Percentiles rank a stretch among this genome's conserved stretches.
Conservation (phyloP, 2,113 vertebrate genomes). For the Copsychus sechellarum region DNA sequence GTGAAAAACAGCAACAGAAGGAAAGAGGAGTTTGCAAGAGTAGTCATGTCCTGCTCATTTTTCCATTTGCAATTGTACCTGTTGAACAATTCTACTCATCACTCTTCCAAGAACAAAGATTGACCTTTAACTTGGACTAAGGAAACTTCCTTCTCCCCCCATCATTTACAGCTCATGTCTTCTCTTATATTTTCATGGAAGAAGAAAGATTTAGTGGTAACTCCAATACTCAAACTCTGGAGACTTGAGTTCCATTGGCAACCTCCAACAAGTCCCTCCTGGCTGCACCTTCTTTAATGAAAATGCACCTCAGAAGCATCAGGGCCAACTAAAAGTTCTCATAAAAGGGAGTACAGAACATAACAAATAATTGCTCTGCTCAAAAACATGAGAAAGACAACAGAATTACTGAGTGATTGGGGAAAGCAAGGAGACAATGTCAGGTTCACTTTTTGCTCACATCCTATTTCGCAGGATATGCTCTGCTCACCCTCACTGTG, state of each 20-base stretch:
- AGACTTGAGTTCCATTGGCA: background rate
- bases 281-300: background rate
- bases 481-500: background rate
- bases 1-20: background rate
- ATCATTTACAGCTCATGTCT: background rate
- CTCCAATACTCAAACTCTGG: background rate
- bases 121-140: background rate
- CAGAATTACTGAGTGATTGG: too few relatives aligned
- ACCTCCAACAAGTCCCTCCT: background rate
- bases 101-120: fast-evolving
- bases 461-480: background rate
- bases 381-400: background rate
- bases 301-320: background rate
- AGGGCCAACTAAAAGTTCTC: background rate
- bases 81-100: background rate
- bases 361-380: background rate
- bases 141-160: background rate
- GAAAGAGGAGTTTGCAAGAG: background rate
- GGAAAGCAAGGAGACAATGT: background rate
- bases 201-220: background rate
- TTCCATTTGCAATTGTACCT: background rate
- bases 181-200: background rate
- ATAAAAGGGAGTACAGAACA: background rate
- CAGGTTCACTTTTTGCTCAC: background rate
- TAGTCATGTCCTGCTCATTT: background rate